phyloP scores from a whole-genome alignment of 2,797 vertebrate genomes.

The Antennarius maculatus region DNA sequence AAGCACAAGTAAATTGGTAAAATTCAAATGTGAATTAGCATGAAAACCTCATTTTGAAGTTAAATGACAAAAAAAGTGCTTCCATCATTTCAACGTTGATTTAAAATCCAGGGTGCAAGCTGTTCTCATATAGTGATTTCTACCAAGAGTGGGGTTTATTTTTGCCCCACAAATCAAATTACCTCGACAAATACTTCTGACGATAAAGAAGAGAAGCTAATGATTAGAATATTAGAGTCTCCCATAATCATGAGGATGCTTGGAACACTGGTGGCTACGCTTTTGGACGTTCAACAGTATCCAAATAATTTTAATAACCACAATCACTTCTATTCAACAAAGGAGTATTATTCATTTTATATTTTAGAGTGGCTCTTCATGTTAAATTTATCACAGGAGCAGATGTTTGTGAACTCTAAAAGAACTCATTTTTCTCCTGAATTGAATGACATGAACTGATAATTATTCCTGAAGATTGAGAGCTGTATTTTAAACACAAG shows the following conservation, averaged over 20 bases:
- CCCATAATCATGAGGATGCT: slow-evolving; percentile 15
- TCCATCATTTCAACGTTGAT: neutral
- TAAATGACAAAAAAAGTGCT: no score
- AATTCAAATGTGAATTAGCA: no score
- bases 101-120: slow-evolving; percentile 14
- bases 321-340: neutral
- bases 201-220: slow-evolving; percentile 24
- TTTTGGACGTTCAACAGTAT: neutral
- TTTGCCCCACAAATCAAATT: slow-evolving; percentile 40
- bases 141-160: slow-evolving; percentile 28
- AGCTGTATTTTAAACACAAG: neutral
- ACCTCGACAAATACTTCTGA: slow-evolving; percentile 40
- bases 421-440: neutral
- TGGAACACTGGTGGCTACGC: neutral
- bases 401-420: neutral
- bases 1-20: neutral
- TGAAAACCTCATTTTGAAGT: neutral
- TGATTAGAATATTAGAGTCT: slow-evolving; percentile 26
- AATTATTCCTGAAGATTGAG: neutral
- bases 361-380: neutral
- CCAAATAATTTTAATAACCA: slow-evolving; percentile 3
- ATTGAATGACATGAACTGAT: neutral
- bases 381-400: neutral
- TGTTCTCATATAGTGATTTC: slow-evolving; percentile 50
- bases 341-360: neutral